phyloP scores from a whole-genome alignment of 2,797 vertebrate genomes.

The Spatula clypeata region DNA sequence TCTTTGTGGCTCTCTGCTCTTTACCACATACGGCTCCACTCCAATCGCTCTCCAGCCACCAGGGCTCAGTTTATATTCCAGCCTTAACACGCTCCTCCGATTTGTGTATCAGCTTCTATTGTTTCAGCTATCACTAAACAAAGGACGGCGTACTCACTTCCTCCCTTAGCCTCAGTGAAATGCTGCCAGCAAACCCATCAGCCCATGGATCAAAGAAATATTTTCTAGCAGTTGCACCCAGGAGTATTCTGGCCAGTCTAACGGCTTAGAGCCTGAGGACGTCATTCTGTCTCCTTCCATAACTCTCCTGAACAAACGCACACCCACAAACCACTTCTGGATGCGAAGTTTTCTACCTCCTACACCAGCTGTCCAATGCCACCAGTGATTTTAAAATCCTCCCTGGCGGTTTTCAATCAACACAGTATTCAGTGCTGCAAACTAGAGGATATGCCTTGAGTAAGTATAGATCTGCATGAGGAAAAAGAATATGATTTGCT shows the following conservation, averaged over 20 bases:
- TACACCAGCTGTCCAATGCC: not conserved
- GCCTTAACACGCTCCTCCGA: fast-evolving
- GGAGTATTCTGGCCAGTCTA: not conserved
- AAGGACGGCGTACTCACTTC: not conserved
- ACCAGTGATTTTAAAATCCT: not conserved
- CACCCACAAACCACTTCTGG: not conserved
- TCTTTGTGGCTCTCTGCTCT: not conserved
- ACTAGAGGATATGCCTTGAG: not conserved
- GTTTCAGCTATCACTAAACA: not conserved
- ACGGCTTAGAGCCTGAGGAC: not conserved
- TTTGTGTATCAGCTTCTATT: not conserved
- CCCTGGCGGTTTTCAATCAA: not conserved
- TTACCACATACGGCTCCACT: not conserved
- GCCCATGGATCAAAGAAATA: not conserved
- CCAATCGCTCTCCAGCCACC: not conserved
- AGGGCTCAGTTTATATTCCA: not conserved
- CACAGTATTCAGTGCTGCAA: not conserved
- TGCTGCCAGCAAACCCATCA: not conserved
- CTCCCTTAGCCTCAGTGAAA: not conserved
- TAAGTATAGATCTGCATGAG: not conserved
- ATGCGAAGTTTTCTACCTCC: not conserved
- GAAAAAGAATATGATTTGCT: not conserved
- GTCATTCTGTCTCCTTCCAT: not conserved
- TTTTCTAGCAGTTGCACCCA: not conserved
- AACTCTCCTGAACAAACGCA: not conserved